Evolutionary conservation across 2,797 vertebrate genomes (phyloP).

Genomic region (Phylloscopus collybita): DNA sequence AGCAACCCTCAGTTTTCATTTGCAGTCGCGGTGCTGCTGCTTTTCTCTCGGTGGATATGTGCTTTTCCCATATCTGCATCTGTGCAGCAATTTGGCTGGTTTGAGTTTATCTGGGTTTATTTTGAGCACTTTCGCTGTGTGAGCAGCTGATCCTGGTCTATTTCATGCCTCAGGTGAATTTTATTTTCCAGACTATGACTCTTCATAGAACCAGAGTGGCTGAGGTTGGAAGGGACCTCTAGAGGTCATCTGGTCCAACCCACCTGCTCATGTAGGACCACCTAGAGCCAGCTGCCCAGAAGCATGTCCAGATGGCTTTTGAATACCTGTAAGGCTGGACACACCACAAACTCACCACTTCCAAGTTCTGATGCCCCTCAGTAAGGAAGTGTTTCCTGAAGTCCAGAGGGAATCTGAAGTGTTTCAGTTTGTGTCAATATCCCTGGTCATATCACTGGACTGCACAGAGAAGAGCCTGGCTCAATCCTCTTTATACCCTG

Average conservation of each 20-base stretch:
- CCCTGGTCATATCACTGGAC: background rate
- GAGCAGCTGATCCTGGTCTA: background rate
- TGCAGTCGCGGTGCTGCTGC: fast-evolving
- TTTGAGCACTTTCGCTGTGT: background rate
- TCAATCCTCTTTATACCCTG: background rate
- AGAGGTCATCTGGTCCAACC: background rate
- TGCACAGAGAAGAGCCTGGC: background rate
- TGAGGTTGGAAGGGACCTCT: background rate
- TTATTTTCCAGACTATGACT: background rate
- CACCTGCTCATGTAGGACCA: background rate
- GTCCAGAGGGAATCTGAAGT: background rate
- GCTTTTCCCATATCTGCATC: background rate
- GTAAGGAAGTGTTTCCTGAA: background rate
- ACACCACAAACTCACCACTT: background rate
- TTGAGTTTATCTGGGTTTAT: background rate
- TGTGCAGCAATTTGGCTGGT: background rate
- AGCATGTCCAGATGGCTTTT: background rate
- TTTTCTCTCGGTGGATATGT: background rate
- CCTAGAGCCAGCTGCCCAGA: background rate
- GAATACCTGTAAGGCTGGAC: background rate
- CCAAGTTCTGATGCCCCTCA: fast-evolving
- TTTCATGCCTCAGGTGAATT: background rate
- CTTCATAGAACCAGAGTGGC: background rate
- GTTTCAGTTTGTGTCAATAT: background rate
- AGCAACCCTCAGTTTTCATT: background rate